These are phyloP conservation scores for Calephelis nemesis DNA, from an alignment of 1,140 invertebrate genomes.

Conservation along the genomic window DNA sequence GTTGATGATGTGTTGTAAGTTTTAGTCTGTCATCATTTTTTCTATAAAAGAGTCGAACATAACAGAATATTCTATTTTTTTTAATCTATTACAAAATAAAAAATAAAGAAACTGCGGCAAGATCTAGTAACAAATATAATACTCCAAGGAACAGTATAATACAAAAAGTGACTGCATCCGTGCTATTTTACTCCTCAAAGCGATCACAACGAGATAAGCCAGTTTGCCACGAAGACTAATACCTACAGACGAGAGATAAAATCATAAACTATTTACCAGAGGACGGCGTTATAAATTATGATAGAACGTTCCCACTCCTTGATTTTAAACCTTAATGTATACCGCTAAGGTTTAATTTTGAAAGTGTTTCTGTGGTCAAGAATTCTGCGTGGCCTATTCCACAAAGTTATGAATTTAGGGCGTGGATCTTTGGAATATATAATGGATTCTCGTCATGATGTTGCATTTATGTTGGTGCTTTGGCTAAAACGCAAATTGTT, in stretches of 20 bases:
- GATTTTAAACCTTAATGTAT: background rate
- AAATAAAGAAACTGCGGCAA: too few relatives aligned
- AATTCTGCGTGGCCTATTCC: slow-evolving; percentile 10
- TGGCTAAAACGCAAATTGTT: slow-evolving; percentile 10
- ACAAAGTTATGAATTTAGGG: slow-evolving; percentile 17
- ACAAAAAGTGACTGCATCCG: background rate
- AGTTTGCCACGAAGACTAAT: slow-evolving; percentile 14
- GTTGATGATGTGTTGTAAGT: too few relatives aligned
- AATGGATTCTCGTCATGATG: slow-evolving; percentile 15
- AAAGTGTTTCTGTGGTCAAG: slow-evolving; percentile 3
- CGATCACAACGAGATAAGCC: slow-evolving; percentile 13
- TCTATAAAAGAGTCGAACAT: too few relatives aligned
- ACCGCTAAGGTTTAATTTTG: background rate
- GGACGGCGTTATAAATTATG: slow-evolving; percentile 9
- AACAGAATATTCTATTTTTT: too few relatives aligned
- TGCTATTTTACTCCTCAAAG: slow-evolving; percentile 2
- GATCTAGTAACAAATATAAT: too few relatives aligned
- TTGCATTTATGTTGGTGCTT: slow-evolving; percentile 11
- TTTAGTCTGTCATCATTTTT: too few relatives aligned
- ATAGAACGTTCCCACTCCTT: background rate
- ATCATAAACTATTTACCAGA: slow-evolving; percentile 16
- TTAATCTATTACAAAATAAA: too few relatives aligned
- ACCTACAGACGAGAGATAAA: slow-evolving; percentile 10
- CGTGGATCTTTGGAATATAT: slow-evolving; percentile 18
- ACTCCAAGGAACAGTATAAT: background rate